Percentiles rank a stretch among this genome's conserved stretches.
phyloP scores from a whole-genome alignment of 2,888 invertebrate genomes.

The Bembecia ichneumoniformis region DNA sequence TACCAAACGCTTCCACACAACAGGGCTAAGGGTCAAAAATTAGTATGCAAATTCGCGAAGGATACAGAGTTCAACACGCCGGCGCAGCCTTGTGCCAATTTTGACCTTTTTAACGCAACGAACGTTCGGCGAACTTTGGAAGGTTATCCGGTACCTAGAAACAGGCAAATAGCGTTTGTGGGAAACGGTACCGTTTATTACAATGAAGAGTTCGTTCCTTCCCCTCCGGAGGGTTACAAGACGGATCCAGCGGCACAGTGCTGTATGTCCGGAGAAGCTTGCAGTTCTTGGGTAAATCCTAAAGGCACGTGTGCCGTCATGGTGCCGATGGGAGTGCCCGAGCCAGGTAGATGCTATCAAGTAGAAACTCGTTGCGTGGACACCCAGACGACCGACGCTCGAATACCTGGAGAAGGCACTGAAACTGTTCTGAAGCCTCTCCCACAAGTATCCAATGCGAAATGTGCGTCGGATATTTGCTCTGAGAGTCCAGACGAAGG shows the following conservation, averaged over 20 bases:
- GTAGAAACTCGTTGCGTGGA: slow-evolving; percentile 74
- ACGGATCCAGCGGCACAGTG: slow-evolving; percentile 69
- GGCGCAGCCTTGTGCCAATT: slow-evolving; percentile 48
- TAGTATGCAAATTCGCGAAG: slow-evolving; percentile 63
- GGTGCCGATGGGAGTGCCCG: slow-evolving; percentile 58
- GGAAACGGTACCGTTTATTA: slow-evolving; percentile 63
- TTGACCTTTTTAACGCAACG: slow-evolving; percentile 55
- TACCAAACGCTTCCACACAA: slow-evolving; percentile 86
- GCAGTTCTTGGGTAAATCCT: slow-evolving; percentile 58
- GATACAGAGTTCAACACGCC: slow-evolving; percentile 61
- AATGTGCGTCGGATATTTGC: slow-evolving; percentile 65
- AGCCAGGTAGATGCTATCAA: slow-evolving; percentile 63
- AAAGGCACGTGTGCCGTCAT: slow-evolving; percentile 69
- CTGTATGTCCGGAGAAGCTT: slow-evolving; percentile 54
- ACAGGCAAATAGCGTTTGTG: slow-evolving; percentile 62
- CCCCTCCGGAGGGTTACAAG: slow-evolving; percentile 80
- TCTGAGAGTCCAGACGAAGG: slow-evolving; percentile 91
- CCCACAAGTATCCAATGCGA: slow-evolving; percentile 60
- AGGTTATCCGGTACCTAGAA: slow-evolving; percentile 79
- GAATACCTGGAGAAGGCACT: slow-evolving; percentile 50
- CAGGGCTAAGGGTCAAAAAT: slow-evolving; percentile 71
- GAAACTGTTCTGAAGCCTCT: slow-evolving; percentile 54
- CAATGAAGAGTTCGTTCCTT: slow-evolving; percentile 75
- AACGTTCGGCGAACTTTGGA: slow-evolving; percentile 84
- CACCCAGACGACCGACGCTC: slow-evolving; percentile 72